Conservation (phyloP, 92 coral and sea anemone species). For the Bergia sp. region DNA sequence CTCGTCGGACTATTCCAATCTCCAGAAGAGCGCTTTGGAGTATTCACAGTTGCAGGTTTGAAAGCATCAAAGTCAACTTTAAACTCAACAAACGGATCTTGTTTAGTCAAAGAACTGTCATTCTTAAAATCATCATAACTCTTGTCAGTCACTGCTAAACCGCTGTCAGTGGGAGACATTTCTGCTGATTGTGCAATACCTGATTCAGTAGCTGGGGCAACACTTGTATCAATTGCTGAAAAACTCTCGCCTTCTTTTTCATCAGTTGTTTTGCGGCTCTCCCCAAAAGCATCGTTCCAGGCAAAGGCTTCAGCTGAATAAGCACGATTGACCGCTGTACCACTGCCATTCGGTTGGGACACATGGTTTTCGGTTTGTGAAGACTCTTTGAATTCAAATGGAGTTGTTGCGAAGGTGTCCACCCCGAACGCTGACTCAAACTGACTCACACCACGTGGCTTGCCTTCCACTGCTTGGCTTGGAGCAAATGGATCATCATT, state of each 20-base stretch:
- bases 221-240: not conserved
- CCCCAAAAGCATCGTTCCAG: conserved; percentile 64
- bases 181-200: not conserved
- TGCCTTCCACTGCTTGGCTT: conserved; percentile 39
- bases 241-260: not conserved
- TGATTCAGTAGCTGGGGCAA: not conserved
- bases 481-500: conserved; percentile 80
- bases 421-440: conserved; percentile 73
- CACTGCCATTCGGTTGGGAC: conserved; percentile 3
- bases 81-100: conserved; percentile 49
- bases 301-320: conserved; percentile 42
- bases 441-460: conserved; percentile 34
- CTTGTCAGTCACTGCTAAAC: not conserved
- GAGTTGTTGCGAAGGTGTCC: conserved; percentile 32
- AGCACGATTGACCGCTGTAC: conserved; percentile 12
- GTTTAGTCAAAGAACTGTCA: not conserved
- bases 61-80: conserved; percentile 32
- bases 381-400: conserved; percentile 34
- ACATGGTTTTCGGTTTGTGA: not conserved
- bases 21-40: not conserved
- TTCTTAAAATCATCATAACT: conserved; percentile 13
- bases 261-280: not conserved
- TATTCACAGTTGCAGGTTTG: not conserved
- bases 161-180: not conserved
- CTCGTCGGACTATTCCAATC: not conserved